Conservation (phyloP, 2,113 vertebrate species). For the Entomyzon cyanotis region DNA sequence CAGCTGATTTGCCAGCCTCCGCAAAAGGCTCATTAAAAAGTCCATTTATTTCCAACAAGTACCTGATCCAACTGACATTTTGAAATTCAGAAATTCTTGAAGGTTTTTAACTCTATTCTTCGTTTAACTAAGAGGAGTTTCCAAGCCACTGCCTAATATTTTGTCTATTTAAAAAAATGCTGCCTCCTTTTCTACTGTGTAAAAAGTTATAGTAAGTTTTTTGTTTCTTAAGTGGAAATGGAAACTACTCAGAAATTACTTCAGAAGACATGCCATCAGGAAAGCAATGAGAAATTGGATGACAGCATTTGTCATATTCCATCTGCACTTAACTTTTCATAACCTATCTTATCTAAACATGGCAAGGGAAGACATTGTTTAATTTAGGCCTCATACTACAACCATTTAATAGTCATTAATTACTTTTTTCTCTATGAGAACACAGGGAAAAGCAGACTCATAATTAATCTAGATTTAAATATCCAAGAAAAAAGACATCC, state of each 20-base stretch:
- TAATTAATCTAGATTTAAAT: conserved; percentile 28
- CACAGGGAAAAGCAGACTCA: neutral
- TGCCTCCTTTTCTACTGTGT: neutral
- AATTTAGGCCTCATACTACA: conserved; percentile 4
- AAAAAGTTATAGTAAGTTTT: neutral
- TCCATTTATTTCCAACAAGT: neutral
- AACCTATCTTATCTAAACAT: conserved; percentile 53
- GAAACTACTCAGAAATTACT: neutral
- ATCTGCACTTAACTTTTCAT: conserved; percentile 42
- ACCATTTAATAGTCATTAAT: conserved; percentile 37
- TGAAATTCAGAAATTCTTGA: neutral
- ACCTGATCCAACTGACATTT: neutral
- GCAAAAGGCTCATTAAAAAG: conserved; percentile 2
- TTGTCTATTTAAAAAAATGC: neutral
- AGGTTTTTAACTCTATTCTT: neutral
- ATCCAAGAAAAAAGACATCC: neutral
- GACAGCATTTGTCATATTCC: conserved; percentile 34
- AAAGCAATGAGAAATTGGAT: conserved; percentile 8
- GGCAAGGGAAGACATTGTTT: conserved; percentile 28
- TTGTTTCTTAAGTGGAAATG: neutral
- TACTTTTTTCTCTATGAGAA: conserved; percentile 26
- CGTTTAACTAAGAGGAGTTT: neutral
- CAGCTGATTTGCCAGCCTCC: neutral
- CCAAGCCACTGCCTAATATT: neutral
- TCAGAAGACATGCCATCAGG: neutral